Conservation (phyloP, 2,113 vertebrate genomes). For the Plectropomus leopardus region DNA sequence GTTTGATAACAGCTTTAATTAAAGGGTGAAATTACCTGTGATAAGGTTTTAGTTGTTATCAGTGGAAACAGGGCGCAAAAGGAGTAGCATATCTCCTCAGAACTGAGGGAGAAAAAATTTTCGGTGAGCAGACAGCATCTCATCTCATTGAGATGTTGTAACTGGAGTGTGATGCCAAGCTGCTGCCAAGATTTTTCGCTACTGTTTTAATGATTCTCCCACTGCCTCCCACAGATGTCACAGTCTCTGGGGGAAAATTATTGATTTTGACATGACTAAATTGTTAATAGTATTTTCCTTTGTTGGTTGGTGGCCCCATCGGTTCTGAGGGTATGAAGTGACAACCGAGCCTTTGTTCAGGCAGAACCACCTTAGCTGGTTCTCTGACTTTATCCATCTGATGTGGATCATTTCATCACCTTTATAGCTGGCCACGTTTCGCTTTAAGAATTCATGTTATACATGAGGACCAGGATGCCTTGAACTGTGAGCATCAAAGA, state of each 20-base stretch:
- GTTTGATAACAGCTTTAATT: slow-evolving; percentile 55
- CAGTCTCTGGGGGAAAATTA: slow-evolving; percentile 29
- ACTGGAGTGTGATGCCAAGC: slow-evolving; percentile 28
- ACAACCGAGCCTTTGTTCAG: slow-evolving; percentile 28
- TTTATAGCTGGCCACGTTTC: not conserved
- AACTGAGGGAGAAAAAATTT: slow-evolving; percentile 11
- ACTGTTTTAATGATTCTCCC: slow-evolving; percentile 44
- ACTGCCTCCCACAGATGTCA: slow-evolving; percentile 42
- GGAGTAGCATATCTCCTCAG: slow-evolving; percentile 6
- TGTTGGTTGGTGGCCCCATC: slow-evolving; percentile 22
- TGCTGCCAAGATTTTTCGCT: slow-evolving; percentile 42
- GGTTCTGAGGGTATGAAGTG: not conserved
- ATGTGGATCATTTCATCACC: slow-evolving; percentile 22
- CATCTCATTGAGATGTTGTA: slow-evolving; percentile 33
- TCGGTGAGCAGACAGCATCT: slow-evolving; percentile 16
- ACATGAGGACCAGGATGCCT: not conserved
- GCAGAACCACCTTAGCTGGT: slow-evolving; percentile 2
- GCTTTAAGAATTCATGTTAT: slow-evolving; percentile 9
- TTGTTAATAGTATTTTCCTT: slow-evolving; percentile 44
- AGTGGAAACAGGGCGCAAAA: slow-evolving; percentile 18
- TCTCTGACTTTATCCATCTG: slow-evolving; percentile 7
- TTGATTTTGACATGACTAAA: slow-evolving; percentile 59
- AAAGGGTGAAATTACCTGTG: slow-evolving; percentile 48
- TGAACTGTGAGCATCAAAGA: slow-evolving; percentile 23
- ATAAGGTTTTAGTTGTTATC: slow-evolving; percentile 47